Percentiles rank a stretch among this genome's conserved stretches.
These are phyloP conservation scores for Agonopterix subpropinquella DNA, from an alignment of 2,888 invertebrate species.

Conservation along the genomic window DNA sequence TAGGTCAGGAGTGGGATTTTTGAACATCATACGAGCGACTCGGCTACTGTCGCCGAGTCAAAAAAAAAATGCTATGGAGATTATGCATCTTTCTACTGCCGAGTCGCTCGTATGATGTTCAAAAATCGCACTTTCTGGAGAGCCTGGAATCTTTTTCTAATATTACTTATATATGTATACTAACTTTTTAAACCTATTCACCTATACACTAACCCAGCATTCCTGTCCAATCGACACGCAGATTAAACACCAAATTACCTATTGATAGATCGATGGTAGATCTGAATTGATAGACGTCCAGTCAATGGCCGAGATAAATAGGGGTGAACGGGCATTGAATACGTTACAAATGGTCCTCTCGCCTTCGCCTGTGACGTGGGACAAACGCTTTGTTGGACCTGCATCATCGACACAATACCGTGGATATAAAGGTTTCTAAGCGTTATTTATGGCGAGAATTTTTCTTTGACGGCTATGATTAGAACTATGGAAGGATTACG, in stretches of 20 bases:
- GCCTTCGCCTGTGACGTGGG: constrained; percentile 28
- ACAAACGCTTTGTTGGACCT: constrained; percentile 47
- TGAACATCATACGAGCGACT: too few relatives aligned
- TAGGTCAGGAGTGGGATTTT: too few relatives aligned
- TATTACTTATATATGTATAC: too few relatives aligned
- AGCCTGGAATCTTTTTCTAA: too few relatives aligned
- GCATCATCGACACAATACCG: constrained; percentile 45
- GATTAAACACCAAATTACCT: constrained; percentile 28
- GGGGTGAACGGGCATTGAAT: constrained; percentile 45
- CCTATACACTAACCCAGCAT: not conserved
- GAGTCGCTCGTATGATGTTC: too few relatives aligned
- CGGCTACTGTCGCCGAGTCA: too few relatives aligned
- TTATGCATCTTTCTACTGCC: too few relatives aligned
- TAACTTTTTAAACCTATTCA: too few relatives aligned
- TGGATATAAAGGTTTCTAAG: constrained; percentile 29
- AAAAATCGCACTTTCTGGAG: too few relatives aligned
- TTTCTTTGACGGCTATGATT: constrained; percentile 14
- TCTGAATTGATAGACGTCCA: constrained; percentile 49
- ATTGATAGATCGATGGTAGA: constrained; percentile 45
- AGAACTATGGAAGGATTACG: constrained; percentile 1
- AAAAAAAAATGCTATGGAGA: too few relatives aligned
- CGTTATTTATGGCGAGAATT: constrained; percentile 31
- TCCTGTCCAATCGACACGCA: constrained; percentile 6
- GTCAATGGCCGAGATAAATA: constrained; percentile 57
- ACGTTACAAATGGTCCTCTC: constrained; percentile 56